Percentiles rank a stretch among this genome's conserved stretches.
Conservation (phyloP, 2,113 vertebrate genomes). For the Scomber colias region DNA sequence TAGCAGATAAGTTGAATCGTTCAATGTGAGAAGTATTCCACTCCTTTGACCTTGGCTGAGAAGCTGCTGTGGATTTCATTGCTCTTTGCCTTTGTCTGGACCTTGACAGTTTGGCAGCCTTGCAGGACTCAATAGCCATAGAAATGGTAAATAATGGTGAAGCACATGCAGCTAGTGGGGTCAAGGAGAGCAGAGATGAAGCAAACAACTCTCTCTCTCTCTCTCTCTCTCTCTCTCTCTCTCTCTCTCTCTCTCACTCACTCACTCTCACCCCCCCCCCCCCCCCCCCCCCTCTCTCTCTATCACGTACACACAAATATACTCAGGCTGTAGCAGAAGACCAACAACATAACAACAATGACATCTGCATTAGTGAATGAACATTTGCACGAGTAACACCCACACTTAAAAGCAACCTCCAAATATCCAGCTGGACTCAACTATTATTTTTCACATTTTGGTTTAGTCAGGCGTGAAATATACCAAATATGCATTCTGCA, state of each 20-base stretch:
- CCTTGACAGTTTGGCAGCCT: conserved; percentile 30
- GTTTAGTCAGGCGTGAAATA: too few relatives aligned
- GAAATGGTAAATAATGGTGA: conserved; percentile 23
- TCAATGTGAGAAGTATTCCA: conserved; percentile 31
- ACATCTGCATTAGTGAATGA: too few relatives aligned
- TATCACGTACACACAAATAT: too few relatives aligned
- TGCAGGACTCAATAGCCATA: conserved; percentile 16
- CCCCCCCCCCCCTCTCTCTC: too few relatives aligned
- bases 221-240: too few relatives aligned
- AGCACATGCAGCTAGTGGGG: not conserved
- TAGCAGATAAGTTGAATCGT: conserved; percentile 32
- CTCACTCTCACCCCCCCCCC: too few relatives aligned
- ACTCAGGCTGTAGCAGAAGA: not conserved
- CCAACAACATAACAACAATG: not conserved
- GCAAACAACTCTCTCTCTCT: conserved; percentile 4
- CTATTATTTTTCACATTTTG: too few relatives aligned
- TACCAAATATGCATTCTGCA: too few relatives aligned
- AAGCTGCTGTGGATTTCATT: conserved; percentile 10
- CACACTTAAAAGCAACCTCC: too few relatives aligned
- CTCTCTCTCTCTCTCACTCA: too few relatives aligned
- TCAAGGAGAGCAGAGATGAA: not conserved
- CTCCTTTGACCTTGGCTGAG: conserved; percentile 1
- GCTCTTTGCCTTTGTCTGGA: conserved; percentile 24
- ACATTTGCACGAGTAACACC: too few relatives aligned
- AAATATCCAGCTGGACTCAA: too few relatives aligned